Evolutionary conservation across 2,797 vertebrate species (phyloP), one percentile per base, ranked within the genome.

Genomic region (Sardinella longiceps): DNA sequence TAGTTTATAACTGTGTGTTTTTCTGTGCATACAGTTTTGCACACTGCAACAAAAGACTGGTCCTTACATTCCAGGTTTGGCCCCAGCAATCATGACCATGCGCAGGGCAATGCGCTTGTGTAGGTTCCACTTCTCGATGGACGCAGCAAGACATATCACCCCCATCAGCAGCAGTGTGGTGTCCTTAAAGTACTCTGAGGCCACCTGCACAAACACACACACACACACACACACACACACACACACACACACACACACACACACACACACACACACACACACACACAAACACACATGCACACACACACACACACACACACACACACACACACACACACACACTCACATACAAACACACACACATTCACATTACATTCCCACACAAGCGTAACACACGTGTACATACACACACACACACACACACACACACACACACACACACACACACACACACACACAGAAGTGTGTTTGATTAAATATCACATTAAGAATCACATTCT

Each of bases 61-160:
- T 60, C 56, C 56, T 60, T 60, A 60, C 56, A 98, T 99, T 94
- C 98, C 98, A 2, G 98, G 98, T 90, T 99, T 99, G 88, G 98
- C 98, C 81, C 98, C 98, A 0, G 98, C 97, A 56, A 99, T 95
- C 95, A 99, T 96, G 91, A 99, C 98, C 98, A 99, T 99, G 56
- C 97, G 96, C 84, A 99, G 94, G 9, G 98, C 98, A 0, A 99
- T 97, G 85, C 98, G 95, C 86, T 98, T 99, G 92, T 99, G 98
- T 20, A 99, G 95, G 87, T 97, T 98, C 98, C 98, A 99, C 87
- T 99, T 99, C 91, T 99, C 98, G 84, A 99, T 98, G 0, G 98
- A 97, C 1, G 98, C 97, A 0, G 98, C 98, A 91, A 99, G 93
- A 56, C 98, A 99, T 91, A 99, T 99, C 88, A 99, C 98, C 0